Evolutionary conservation across 2,113 vertebrate species (phyloP).

Genomic region (Nothocercus julius): DNA sequence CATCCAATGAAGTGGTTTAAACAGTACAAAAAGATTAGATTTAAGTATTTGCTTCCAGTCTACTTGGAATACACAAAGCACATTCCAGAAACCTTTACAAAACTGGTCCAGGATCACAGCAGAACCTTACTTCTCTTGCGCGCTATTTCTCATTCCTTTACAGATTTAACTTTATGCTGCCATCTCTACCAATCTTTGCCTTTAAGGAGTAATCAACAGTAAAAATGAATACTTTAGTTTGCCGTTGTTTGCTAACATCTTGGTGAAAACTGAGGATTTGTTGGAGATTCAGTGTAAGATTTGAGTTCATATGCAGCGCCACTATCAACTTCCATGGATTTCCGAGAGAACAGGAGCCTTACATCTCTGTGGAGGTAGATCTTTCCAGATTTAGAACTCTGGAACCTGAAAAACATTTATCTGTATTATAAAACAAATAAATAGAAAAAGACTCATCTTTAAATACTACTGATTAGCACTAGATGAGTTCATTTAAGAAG

Average conservation of each 20-base stretch:
- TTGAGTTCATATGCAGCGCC: conserved; percentile 99
- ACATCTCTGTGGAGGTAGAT: conserved; percentile 99
- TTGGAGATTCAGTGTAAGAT: conserved; percentile 95
- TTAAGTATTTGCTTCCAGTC: conserved; percentile 90
- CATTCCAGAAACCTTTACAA: conserved; percentile 79
- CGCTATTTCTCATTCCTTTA: conserved; percentile 45
- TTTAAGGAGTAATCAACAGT: conserved; percentile 59
- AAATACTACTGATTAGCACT: neutral
- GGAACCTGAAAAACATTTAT: conserved; percentile 86
- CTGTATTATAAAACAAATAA: neutral
- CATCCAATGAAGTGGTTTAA: conserved; percentile 95
- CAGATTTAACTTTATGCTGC: conserved; percentile 55
- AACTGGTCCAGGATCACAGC: conserved; percentile 77
- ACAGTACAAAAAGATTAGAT: conserved; percentile 94
- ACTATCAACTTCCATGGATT: conserved; percentile 99
- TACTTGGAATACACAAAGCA: conserved; percentile 88
- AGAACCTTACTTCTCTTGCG: conserved; percentile 57
- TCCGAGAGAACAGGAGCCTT: conserved; percentile 96
- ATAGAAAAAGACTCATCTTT: neutral
- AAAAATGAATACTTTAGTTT: conserved; percentile 38
- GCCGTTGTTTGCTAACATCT: conserved; percentile 84
- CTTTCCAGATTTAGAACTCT: conserved; percentile 99
- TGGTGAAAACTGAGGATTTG: conserved; percentile 93
- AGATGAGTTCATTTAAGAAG: neutral
- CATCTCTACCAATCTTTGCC: conserved; percentile 38